These are phyloP conservation scores for Oncorhynchus clarkii DNA, from an alignment of 2,113 vertebrate genomes.

Conservation along the genomic window DNA sequence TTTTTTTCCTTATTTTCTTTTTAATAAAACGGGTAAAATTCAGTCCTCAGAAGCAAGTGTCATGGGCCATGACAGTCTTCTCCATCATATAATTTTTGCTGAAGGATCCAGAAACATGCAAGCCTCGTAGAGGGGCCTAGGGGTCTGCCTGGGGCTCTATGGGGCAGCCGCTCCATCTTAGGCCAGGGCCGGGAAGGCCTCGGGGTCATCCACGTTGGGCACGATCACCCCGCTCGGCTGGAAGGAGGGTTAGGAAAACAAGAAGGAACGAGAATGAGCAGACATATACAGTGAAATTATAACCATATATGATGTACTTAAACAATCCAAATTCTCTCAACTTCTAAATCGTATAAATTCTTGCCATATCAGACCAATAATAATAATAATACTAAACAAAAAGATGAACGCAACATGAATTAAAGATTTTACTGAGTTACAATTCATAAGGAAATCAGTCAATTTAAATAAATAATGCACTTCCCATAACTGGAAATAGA, in stretches of 20 bases:
- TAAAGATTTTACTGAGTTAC: too few relatives aligned
- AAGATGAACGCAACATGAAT: too few relatives aligned
- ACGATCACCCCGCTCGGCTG: constrained; percentile 88
- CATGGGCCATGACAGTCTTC: constrained; percentile 96
- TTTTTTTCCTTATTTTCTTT: constrained; percentile 80
- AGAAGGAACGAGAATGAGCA: neutral
- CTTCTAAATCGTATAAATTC: too few relatives aligned
- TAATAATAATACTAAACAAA: too few relatives aligned
- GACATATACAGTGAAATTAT: too few relatives aligned
- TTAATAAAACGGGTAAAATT: constrained; percentile 98
- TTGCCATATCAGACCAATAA: too few relatives aligned
- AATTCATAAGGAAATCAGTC: too few relatives aligned
- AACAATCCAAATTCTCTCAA: too few relatives aligned
- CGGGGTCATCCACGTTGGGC: constrained; percentile 97
- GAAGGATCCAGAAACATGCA: constrained; percentile 99
- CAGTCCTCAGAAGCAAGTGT: constrained; percentile 98
- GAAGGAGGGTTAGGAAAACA: constrained; percentile 55
- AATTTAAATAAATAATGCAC: too few relatives aligned
- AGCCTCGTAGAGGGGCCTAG: constrained; percentile 91
- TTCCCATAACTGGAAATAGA: too few relatives aligned
- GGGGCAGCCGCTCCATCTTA: constrained; percentile 67
- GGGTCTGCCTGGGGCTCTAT: constrained; percentile 29
- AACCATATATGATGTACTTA: too few relatives aligned
- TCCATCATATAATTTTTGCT: constrained; percentile 82
- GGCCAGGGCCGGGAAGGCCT: constrained; percentile 98